A percentile compares a stretch with the other conserved stretches of the same genome.
Conservation (phyloP, 2,113 vertebrate species). For the Brienomyrus longianalis region DNA sequence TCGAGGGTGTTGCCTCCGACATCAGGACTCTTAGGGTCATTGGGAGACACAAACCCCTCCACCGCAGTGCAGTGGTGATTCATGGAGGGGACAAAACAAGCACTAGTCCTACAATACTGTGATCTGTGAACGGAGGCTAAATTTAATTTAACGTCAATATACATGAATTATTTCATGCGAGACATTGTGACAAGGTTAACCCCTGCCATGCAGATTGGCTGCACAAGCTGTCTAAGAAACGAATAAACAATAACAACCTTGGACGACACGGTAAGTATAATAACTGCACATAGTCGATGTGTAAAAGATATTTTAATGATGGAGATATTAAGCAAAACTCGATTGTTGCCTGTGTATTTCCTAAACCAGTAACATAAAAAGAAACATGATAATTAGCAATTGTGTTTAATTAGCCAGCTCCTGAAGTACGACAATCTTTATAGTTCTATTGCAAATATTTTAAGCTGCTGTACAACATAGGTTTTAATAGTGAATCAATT, state of each 20-base stretch:
- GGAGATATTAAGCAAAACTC: background rate
- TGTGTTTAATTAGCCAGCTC: background rate
- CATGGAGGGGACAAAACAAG: background rate
- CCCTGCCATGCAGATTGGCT: background rate
- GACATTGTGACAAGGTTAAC: background rate
- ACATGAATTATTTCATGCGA: background rate
- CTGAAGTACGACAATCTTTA: background rate
- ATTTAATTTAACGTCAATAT: background rate
- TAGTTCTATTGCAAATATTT: background rate
- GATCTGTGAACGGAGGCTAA: background rate
- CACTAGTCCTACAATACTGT: background rate
- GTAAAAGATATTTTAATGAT: background rate
- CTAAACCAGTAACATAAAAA: background rate
- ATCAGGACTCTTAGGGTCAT: too few species aligned
- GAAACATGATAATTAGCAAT: background rate
- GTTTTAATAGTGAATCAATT: background rate
- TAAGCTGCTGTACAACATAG: background rate
- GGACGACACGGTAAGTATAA: background rate
- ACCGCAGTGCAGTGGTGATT: background rate
- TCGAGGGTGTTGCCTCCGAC: background rate
- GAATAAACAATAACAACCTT: background rate
- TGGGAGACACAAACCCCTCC: background rate
- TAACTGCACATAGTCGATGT: background rate
- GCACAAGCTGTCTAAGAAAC: background rate
- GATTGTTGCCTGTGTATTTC: background rate